These are phyloP conservation scores for Ophioninae sp. DNA, from an alignment of 2,888 invertebrate species.

Conservation along the genomic window DNA sequence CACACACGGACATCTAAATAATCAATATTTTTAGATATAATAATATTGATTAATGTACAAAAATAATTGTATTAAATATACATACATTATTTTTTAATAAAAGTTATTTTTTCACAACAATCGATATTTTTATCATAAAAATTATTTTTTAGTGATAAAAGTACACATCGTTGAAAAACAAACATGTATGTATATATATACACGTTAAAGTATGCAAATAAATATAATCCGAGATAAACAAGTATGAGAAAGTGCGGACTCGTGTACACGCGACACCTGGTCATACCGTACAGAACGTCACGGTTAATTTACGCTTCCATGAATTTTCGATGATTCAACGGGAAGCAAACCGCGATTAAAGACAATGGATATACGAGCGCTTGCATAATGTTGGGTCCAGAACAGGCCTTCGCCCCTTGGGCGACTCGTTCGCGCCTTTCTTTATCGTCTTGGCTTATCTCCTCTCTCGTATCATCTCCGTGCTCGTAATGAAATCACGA, in stretches of 20 bases:
- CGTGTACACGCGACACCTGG: constrained; percentile 69
- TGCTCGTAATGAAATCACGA: constrained; percentile 34
- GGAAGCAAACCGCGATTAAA: constrained; percentile 45
- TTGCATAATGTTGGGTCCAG: constrained; percentile 35
- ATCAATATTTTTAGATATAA: no score
- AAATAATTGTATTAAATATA: no score
- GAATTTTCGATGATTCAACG: constrained; percentile 73
- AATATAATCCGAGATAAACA: constrained; percentile 8
- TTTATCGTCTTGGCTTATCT: constrained; percentile 31
- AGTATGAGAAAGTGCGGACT: constrained; percentile 16
- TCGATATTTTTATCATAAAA: no score
- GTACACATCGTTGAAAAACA: no score
- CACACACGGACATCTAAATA: no score
- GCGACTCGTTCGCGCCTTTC: background rate
- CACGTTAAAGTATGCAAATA: background rate
- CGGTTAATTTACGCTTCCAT: constrained; percentile 75
- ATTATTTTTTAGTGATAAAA: no score
- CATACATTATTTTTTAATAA: no score
- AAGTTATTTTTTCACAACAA: no score
- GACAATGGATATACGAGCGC: constrained; percentile 61
- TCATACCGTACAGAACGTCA: constrained; percentile 66
- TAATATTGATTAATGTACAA: no score
- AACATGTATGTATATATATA: background rate
- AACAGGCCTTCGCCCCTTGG: background rate
- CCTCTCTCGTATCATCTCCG: constrained; percentile 20